These are phyloP conservation scores for Galemys pyrenaicus DNA, from an alignment of 2,113 vertebrate species.

Conservation along the genomic window DNA sequence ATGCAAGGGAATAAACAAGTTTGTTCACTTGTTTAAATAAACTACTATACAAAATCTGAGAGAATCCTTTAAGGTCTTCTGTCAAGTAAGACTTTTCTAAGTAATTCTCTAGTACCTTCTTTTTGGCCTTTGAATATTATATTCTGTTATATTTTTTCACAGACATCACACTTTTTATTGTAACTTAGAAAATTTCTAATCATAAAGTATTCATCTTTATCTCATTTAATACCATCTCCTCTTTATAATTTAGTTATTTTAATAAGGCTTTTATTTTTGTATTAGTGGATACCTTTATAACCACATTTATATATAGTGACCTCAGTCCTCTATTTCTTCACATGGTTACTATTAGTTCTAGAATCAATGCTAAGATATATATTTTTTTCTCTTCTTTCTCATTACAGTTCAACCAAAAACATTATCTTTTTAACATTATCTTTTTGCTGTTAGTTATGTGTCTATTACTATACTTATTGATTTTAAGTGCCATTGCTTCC, in stretches of 20 bases:
- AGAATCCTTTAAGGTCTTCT: background rate
- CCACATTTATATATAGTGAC: background rate
- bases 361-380: background rate
- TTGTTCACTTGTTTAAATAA: conserved; percentile 3
- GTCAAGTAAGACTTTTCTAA: background rate
- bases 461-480: background rate
- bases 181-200: background rate
- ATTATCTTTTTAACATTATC: background rate
- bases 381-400: background rate
- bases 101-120: background rate
- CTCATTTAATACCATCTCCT: background rate
- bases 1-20: background rate
- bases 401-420: conserved; percentile 4
- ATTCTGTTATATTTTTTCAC: background rate
- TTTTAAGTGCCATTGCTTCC: background rate
- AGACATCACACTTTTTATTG: background rate
- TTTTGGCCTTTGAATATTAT: background rate
- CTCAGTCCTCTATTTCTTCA: conserved; percentile 2
- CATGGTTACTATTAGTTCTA: background rate
- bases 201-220: background rate
- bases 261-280: background rate
- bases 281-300: background rate
- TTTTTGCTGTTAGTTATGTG: background rate
- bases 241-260: background rate
- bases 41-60: background rate